Base-by-base conservation (phyloP, 2,888 invertebrate genomes). In the Hirtodrosophila cameraria region DNA sequence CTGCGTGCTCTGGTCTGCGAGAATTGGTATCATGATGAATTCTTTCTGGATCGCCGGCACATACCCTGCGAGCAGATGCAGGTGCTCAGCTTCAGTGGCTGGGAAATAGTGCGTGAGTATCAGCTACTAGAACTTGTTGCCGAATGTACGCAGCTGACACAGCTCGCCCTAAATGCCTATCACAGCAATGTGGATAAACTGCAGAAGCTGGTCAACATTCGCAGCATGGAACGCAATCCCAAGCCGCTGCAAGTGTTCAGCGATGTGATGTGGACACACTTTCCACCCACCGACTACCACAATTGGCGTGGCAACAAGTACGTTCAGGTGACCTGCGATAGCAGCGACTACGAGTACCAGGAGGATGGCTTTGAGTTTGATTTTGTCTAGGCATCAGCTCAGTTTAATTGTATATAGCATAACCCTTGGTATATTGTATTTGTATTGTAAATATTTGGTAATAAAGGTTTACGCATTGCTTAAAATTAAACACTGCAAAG, bases 321-420 rank as follows among this genome's bases (percentile, higher is more conserved):
- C 8, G 69, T 84, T 2, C 75, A 72, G 36, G 65, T 75, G 9
- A 72, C 79, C 42, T 72, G 79, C 43, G 82, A 82, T n/a, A 38
- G 27, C 55, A 45, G 18, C 55, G 82, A 69, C 18, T 82, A 60
- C 20, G 82, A 84, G 1, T 86, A 64, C 38, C 87, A 85, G 42
- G 87, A 86, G 11, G 85, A 86, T 11, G 87, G 82, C 31, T 82
- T 82, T 13, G 82, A 82, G 35, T 66, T 82, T 18, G 85, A 82
- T 30, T 82, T 82, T 39, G 67, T 65, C 41, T 85, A 69, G 3
- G 23, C 0, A 13, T 4, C n/a, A 35, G 12, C n/a, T 25, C 9
- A 25, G 5, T 35, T 35, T 18, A 25, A 69, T 57, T 74, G 74
- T 68, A 66, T 33, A 43, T 48, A 45, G 30, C 12, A 36, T 61